Conservation (phyloP, 35 echinoderm and acorn worm genomes). For the Acanthaster planci region DNA sequence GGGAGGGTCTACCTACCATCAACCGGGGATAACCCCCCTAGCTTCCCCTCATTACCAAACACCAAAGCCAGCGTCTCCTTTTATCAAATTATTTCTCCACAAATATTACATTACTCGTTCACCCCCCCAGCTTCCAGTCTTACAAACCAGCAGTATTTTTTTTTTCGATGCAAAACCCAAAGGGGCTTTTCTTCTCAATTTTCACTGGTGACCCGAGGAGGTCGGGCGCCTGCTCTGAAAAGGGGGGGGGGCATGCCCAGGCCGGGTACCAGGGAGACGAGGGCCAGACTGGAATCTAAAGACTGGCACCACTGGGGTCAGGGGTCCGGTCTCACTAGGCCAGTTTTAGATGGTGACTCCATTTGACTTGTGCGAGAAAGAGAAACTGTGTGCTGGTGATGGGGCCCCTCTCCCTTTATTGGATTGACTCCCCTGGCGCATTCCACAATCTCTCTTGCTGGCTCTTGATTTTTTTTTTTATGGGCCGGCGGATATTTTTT, state of each 20-base stretch:
- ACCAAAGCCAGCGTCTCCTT: not conserved
- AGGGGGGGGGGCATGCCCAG: not conserved
- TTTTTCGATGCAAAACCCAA: constrained; percentile 6
- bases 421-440: not conserved
- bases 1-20: not conserved
- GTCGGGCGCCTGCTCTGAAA: no score
- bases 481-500: no score
- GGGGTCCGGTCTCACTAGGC: constrained; percentile 17
- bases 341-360: constrained; percentile 12
- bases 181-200: not conserved
- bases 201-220: not conserved
- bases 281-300: constrained; percentile 24
- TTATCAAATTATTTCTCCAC: not conserved
- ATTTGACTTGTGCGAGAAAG: not conserved
- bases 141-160: constrained; percentile 4
- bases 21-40: not conserved
- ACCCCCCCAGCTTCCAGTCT: constrained; percentile 1
- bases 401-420: not conserved
- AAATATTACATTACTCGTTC: constrained; percentile 1
- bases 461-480: no score
- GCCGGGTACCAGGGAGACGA: not conserved
- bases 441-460: not conserved
- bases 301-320: constrained; percentile 19
- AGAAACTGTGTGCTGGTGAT: not conserved
- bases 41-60: not conserved